phyloP scores from a whole-genome alignment of 1,140 invertebrate species.

The Neodiprion virginianus region DNA sequence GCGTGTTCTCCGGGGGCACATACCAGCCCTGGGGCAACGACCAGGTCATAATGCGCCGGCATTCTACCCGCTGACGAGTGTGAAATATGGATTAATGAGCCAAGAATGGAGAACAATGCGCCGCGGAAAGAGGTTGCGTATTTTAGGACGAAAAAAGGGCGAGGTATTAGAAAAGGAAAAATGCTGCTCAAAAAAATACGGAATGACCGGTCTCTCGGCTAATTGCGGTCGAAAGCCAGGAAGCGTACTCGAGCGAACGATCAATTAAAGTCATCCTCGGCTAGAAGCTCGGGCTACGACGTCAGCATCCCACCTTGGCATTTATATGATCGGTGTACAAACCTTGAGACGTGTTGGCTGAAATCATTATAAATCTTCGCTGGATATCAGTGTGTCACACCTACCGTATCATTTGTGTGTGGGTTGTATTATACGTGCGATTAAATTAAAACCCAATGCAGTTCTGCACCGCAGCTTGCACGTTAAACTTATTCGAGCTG shows the following conservation, averaged over 20 bases:
- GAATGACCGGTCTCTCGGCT: background rate
- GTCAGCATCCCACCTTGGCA: background rate
- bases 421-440: no score
- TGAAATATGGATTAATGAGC: constrained; percentile 44
- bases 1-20: constrained; percentile 3
- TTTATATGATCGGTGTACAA: background rate
- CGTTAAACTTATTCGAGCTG: no score
- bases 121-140: constrained; percentile 9
- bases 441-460: no score
- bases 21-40: constrained; percentile 29
- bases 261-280: background rate
- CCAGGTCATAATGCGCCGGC: constrained; percentile 25
- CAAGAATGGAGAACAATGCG: constrained; percentile 31
- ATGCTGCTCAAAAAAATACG: background rate
- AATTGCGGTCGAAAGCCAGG: constrained; percentile 6
- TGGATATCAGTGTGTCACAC: no score
- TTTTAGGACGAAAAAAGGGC: background rate
- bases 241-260: background rate
- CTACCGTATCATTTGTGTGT: no score
- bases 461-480: no score
- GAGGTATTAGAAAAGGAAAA: background rate
- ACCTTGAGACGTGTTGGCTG: no score
- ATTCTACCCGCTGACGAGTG: constrained; percentile 38
- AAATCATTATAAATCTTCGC: no score
- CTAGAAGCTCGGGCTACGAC: no score